Evolutionary conservation across 92 coral and sea anemone genomes (phyloP), one percentile per base, ranked within the genome.

Genomic region (Porites divaricata): DNA sequence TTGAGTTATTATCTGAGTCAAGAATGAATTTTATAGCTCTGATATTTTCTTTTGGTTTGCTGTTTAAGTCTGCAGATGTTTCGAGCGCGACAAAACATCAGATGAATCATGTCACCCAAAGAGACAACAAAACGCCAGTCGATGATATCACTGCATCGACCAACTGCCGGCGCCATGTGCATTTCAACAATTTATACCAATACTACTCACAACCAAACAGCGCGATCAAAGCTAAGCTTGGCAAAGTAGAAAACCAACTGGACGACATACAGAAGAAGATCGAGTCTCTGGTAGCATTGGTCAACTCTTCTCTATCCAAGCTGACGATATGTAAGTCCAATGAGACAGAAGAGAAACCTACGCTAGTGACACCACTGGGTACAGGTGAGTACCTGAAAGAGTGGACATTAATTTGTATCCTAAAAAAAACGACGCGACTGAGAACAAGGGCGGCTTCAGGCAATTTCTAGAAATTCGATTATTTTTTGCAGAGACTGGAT

Each of bases 221-320:
- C 15, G 51, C 25, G 9, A 75, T 57, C 67, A 75, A 75, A 13
- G 67, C 25, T 8, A 65, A 57, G 20, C 79, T 75, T 28, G 15
- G 57, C 23, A 75, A 52, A 56, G 58, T 75, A 25, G 67, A 75
- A 22, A 75, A 75, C 45, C 52, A 26, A 35, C 79, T 75, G 4
- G 65, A 16, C 0, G 67, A 75, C 26, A 5, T 26, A 16, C 51
- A 75, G 53, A 75, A 75, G 15, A 75, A 75, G 45, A 17, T 75
- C 65, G 79, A 58, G 9, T 21, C 79, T 56, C 21, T 75, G 67
- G 28, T 52, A 8, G 67, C 24, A 14, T 26, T 56, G 59, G 16
- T 11, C 59, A 15, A 15, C 59, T 15, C 59, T 13, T 11, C 12
- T 11, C 4, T 15, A 61, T 16, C 23, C 45, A 35, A 35, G 45